These are phyloP conservation scores for Drosophila pegasa DNA, from an alignment of 2,888 invertebrate genomes.

Conservation along the genomic window DNA sequence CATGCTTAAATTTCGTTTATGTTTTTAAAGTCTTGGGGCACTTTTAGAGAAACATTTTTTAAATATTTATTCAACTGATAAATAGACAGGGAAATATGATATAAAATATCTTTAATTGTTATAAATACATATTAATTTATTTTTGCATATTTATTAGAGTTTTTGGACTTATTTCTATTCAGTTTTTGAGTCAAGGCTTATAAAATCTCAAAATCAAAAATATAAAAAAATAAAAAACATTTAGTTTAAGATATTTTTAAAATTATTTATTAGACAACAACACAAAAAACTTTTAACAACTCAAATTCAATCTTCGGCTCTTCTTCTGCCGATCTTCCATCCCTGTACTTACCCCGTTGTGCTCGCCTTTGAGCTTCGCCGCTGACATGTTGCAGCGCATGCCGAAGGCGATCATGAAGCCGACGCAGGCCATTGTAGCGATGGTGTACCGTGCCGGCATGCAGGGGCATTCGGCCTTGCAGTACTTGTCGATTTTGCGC, in stretches of 20 bases:
- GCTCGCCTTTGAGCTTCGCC: constrained; percentile 93
- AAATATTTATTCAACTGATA: neutral
- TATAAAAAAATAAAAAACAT: neutral
- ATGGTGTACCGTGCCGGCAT: constrained; percentile 93
- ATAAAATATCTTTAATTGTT: neutral
- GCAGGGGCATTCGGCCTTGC: constrained; percentile 94
- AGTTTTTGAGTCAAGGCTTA: too few species aligned
- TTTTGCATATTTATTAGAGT: too few species aligned
- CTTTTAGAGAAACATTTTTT: neutral
- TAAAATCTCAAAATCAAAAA: too few species aligned
- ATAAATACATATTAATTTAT: neutral
- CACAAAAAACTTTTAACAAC: neutral
- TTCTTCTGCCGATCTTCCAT: neutral
- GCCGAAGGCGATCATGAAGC: constrained; percentile 97
- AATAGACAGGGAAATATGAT: neutral
- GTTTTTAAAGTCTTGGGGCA: neutral
- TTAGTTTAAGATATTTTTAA: neutral
- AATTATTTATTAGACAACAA: neutral
- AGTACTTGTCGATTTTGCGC: constrained; percentile 94
- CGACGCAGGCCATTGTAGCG: constrained; percentile 93
- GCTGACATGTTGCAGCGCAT: constrained; percentile 99
- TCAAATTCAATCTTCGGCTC: neutral
- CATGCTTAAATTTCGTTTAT: neutral
- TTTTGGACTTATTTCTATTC: too few species aligned
- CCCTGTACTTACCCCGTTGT: constrained; percentile 86